Conservation (phyloP, 2,888 invertebrate genomes). For the Napeogenes inachia region DNA sequence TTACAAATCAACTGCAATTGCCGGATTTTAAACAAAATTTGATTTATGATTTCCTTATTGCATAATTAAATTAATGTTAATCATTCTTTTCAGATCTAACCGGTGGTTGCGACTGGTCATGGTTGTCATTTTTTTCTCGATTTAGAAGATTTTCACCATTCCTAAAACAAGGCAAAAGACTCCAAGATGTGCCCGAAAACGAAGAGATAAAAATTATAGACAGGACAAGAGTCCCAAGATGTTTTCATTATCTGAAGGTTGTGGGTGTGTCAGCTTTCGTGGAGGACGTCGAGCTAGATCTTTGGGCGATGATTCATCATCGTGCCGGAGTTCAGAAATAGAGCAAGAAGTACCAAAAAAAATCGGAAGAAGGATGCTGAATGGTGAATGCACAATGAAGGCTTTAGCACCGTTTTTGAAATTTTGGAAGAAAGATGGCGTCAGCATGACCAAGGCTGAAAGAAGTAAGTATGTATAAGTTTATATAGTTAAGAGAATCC, state of each 20-base stretch:
- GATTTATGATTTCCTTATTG: too few species aligned
- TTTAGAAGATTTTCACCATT: slow-evolving; percentile 46
- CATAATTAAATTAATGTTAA: slow-evolving; percentile 6
- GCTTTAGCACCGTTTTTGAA: slow-evolving; percentile 80
- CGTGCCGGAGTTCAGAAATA: slow-evolving; percentile 71
- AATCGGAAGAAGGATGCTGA: slow-evolving; percentile 54
- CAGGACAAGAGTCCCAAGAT: slow-evolving; percentile 70
- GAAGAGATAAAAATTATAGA: slow-evolving; percentile 68
- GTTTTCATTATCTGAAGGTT: slow-evolving; percentile 71
- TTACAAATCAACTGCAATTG: too few species aligned
- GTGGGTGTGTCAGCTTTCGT: slow-evolving; percentile 70
- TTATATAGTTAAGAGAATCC: background rate
- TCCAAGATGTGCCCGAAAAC: slow-evolving; percentile 70
- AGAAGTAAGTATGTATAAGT: slow-evolving; percentile 78
- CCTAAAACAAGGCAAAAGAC: slow-evolving; percentile 62
- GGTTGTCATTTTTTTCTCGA: slow-evolving; percentile 25
- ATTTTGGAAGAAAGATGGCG: slow-evolving; percentile 82
- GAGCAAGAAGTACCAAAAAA: slow-evolving; percentile 70
- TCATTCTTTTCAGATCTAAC: slow-evolving; percentile 35
- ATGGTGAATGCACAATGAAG: slow-evolving; percentile 71
- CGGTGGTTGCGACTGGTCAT: slow-evolving; percentile 35
- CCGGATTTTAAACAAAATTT: too few species aligned
- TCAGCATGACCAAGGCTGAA: slow-evolving; percentile 87
- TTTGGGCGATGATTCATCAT: slow-evolving; percentile 67
- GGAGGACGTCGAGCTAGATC: slow-evolving; percentile 60